Evolutionary conservation across 2,113 vertebrate genomes (phyloP).

Genomic region (Spizaetus ornatus): DNA sequence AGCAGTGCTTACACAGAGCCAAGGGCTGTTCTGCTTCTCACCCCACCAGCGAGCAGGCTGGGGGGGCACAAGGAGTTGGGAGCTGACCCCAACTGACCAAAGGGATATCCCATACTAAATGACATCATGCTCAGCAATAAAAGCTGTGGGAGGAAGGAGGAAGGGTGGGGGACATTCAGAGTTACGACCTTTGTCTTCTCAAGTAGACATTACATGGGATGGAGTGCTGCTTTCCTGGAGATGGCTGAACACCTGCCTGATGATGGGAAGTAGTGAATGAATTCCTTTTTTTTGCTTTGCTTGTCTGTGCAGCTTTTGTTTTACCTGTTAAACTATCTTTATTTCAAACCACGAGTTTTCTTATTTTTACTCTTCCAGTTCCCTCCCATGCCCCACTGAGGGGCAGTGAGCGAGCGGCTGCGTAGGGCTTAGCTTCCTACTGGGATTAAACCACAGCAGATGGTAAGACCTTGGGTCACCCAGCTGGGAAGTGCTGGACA

Average conservation of each 20-base stretch:
- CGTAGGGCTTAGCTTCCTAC: background rate
- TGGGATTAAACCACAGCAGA: background rate
- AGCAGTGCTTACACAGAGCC: background rate
- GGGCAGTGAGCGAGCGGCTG: rapidly evolving
- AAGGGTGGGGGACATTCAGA: rapidly evolving
- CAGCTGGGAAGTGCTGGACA: background rate
- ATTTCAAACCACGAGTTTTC: background rate
- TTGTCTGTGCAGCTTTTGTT: background rate
- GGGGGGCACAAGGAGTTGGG: background rate
- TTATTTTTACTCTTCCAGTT: background rate
- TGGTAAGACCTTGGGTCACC: background rate
- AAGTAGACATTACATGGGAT: rapidly evolving
- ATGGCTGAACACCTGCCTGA: background rate
- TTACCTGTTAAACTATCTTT: background rate
- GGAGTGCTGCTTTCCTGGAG: background rate
- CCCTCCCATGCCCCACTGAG: background rate
- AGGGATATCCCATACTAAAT: background rate
- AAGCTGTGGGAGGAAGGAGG: background rate
- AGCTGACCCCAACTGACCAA: background rate
- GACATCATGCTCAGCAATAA: background rate
- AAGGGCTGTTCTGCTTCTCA: background rate
- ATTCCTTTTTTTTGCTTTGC: background rate
- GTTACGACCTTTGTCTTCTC: background rate
- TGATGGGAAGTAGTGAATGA: rapidly evolving
- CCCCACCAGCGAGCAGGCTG: rapidly evolving